Evolutionary conservation across 2,888 invertebrate species (phyloP).

Genomic region (Gandaritis pyraliata): DNA sequence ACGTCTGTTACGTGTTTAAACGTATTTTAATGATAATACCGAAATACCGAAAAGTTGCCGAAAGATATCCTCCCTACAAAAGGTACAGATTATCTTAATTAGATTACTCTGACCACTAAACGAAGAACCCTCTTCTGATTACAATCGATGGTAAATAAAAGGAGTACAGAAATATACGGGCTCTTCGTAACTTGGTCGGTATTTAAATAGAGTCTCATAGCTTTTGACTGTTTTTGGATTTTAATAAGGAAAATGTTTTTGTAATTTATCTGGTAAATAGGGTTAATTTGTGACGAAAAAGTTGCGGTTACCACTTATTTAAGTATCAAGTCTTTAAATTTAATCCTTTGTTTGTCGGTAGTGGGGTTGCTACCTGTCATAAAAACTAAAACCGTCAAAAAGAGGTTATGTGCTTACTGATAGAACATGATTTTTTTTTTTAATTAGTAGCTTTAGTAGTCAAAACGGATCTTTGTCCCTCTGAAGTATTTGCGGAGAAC

Average conservation of each 20-base stretch:
- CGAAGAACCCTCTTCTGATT: constrained; percentile 37
- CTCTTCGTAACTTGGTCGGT: constrained; percentile 20
- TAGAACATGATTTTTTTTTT: too few species aligned
- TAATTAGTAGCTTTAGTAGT: too few species aligned
- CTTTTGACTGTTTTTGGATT: constrained; percentile 26
- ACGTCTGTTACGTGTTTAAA: too few species aligned
- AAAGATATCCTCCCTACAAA: constrained; percentile 16
- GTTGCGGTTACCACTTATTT: neutral
- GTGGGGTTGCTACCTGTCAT: too few species aligned
- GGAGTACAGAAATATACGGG: constrained; percentile 15
- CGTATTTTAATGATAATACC: neutral
- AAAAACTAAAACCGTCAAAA: too few species aligned
- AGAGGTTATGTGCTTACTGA: too few species aligned
- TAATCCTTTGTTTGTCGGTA: too few species aligned
- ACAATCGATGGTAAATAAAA: constrained; percentile 33
- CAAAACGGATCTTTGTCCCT: too few species aligned
- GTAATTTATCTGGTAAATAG: constrained; percentile 28
- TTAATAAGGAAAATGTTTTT: constrained; percentile 20
- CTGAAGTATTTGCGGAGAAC: too few species aligned
- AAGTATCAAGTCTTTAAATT: neutral
- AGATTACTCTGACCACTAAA: constrained; percentile 39
- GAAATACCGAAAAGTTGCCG: constrained; percentile 4
- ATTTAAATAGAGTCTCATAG: constrained; percentile 28
- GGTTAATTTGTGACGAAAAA: constrained; percentile 16
- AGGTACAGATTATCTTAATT: constrained; percentile 36